Evolutionary conservation across 2,888 invertebrate genomes (phyloP), one percentile per base, ranked within the genome.

Genomic region (Phasia obesa): DNA sequence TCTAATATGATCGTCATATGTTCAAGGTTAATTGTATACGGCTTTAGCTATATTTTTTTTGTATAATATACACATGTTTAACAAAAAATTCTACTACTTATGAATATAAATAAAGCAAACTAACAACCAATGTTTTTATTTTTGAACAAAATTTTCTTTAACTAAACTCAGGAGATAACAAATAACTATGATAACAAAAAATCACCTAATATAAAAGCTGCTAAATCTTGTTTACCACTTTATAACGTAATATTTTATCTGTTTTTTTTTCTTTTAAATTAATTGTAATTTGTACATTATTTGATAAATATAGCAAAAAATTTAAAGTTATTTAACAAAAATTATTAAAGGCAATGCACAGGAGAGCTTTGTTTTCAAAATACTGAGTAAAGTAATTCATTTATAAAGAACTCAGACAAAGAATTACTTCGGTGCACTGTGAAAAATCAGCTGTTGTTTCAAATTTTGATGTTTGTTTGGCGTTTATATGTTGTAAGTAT

Each of bases 361-460:
- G 19, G 19, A 23, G 17, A 4, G 13, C 13, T 3, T 23, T 31
- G 4, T n/a, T 21, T 44, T 38, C 31, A 71, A 13, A 49, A 38
- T 67, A 65, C 49, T 60, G 42, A 69, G 19, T 51, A 42, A 21
- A 31, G 4, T 49, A 49, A 38, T 21, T 57, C 0, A 21, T 38
- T 67, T 38, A 55, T 23, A 55, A 31, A 55, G 1, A 2, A 35
- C 35, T 35, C 2, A 35, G 11, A 25, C 23, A 17, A 35, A 35
- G 19, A 49, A 17, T 55, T 25, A 47, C 13, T 27, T 62, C 23
- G 51, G 71, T 83, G 71, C 53, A 76, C 75, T 60, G 79, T 79
- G 49, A 79, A 73, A 77, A 69, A 44, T 64, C 79, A 67, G 75
- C 82, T 75, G 77, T 65, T 81, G 75, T 53, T 75, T 59, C 19